Conservation (phyloP, 2,888 invertebrate species). For the Scelioninae gen. 1 region DNA sequence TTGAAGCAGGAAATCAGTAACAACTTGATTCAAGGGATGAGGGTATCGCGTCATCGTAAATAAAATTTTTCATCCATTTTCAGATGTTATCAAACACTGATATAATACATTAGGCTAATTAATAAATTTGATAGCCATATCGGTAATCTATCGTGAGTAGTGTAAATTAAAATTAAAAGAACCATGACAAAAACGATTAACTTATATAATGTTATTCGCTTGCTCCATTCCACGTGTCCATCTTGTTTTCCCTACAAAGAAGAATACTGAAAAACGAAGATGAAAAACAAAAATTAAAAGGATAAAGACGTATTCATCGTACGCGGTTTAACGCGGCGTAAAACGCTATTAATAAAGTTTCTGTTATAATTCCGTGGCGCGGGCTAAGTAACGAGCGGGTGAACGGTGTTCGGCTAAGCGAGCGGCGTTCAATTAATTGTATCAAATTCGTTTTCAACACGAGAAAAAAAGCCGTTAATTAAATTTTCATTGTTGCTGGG, state of each 20-base stretch:
- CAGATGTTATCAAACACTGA: no score
- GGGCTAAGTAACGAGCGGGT: conserved; percentile 44
- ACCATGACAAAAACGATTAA: conserved; percentile 13
- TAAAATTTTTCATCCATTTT: no score
- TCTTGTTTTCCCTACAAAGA: background rate
- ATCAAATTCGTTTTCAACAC: conserved; percentile 35
- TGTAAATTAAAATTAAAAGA: conserved; percentile 16
- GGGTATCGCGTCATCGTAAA: no score
- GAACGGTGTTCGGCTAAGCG: conserved; percentile 17
- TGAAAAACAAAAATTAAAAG: background rate
- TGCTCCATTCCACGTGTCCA: no score
- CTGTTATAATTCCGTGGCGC: conserved; percentile 30
- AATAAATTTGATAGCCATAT: conserved; percentile 27
- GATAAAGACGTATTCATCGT: conserved; percentile 54
- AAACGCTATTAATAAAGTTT: conserved; percentile 67
- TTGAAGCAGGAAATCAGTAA: no score
- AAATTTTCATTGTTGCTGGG: conserved; percentile 45
- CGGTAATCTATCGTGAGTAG: background rate
- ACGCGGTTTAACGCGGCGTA: conserved; percentile 54
- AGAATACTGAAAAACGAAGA: conserved; percentile 1
- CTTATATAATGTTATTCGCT: conserved; percentile 31
- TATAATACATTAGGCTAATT: no score
- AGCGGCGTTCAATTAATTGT: conserved; percentile 58
- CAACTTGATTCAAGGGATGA: no score
- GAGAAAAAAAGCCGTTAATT: conserved; percentile 42